These are phyloP conservation scores for Catostomus latipinnis DNA, from an alignment of 2,797 vertebrate species.

Conservation along the genomic window DNA sequence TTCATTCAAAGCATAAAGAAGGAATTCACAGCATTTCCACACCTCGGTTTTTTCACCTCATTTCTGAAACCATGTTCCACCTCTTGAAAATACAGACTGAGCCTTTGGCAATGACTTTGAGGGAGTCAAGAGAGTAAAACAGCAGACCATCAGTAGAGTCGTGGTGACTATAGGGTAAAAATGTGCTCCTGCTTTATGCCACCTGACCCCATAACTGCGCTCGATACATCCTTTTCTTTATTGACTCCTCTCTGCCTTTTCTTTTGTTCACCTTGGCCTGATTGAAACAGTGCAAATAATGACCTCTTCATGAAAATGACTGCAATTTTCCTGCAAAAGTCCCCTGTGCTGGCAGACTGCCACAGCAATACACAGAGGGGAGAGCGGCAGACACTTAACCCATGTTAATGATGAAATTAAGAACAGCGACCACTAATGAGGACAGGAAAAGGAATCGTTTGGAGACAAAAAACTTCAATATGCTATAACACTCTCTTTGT, in stretches of 20 bases:
- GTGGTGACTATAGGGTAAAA: constrained; percentile 19
- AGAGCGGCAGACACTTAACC: constrained; percentile 33
- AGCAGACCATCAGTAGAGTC: constrained; percentile 28
- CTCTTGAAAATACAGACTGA: constrained; percentile 31
- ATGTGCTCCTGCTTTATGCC: neutral
- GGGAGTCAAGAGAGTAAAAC: constrained; percentile 37
- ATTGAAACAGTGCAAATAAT: constrained; percentile 57
- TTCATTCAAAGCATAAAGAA: constrained; percentile 54
- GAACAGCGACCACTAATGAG: constrained; percentile 44
- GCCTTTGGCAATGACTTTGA: constrained; percentile 38
- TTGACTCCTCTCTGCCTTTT: constrained; percentile 38
- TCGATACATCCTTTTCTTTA: constrained; percentile 38
- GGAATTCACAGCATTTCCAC: constrained; percentile 46
- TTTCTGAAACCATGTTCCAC: constrained; percentile 44
- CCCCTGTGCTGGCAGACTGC: constrained; percentile 30
- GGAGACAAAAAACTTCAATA: constrained; percentile 22
- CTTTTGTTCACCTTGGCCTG: constrained; percentile 57
- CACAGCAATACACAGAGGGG: constrained; percentile 33
- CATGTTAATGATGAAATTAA: constrained; percentile 53
- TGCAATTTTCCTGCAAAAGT: constrained; percentile 49
- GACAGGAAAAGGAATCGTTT: constrained; percentile 45
- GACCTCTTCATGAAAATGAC: constrained; percentile 55
- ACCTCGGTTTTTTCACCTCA: constrained; percentile 38
- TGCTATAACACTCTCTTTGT: constrained; percentile 29
- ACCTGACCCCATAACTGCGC: constrained; percentile 8